Evolutionary conservation across 2,797 vertebrate genomes (phyloP).

Genomic region (Sylvia borin): DNA sequence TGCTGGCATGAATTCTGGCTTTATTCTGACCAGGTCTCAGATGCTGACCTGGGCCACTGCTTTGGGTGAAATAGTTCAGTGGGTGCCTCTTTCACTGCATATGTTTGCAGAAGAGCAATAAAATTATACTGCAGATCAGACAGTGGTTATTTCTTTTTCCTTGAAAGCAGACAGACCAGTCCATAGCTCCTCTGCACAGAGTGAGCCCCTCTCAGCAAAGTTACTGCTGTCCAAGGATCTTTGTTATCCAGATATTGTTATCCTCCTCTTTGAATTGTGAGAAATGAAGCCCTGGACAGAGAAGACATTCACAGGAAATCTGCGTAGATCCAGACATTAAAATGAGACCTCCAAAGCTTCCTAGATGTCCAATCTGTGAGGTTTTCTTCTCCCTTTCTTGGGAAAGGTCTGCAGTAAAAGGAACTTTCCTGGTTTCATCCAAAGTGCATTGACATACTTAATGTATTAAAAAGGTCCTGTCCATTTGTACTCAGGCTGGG

Average conservation of each 20-base stretch:
- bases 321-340: background rate
- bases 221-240: background rate
- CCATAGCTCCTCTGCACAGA: background rate
- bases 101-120: background rate
- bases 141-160: background rate
- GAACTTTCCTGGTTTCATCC: background rate
- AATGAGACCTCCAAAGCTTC: background rate
- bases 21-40: background rate
- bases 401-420: background rate
- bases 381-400: background rate
- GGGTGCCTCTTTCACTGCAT: background rate
- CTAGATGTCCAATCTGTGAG: rapidly evolving
- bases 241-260: background rate
- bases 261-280: background rate
- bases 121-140: background rate
- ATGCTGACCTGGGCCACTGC: background rate
- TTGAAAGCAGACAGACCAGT: background rate
- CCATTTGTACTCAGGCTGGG: background rate
- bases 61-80: background rate
- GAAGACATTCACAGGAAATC: background rate
- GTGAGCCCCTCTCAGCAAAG: background rate
- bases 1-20: background rate
- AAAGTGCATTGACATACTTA: background rate
- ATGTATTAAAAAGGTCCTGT: background rate
- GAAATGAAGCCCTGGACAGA: background rate